phyloP scores from a whole-genome alignment of 2,113 vertebrate genomes.

The Chamaea fasciata region DNA sequence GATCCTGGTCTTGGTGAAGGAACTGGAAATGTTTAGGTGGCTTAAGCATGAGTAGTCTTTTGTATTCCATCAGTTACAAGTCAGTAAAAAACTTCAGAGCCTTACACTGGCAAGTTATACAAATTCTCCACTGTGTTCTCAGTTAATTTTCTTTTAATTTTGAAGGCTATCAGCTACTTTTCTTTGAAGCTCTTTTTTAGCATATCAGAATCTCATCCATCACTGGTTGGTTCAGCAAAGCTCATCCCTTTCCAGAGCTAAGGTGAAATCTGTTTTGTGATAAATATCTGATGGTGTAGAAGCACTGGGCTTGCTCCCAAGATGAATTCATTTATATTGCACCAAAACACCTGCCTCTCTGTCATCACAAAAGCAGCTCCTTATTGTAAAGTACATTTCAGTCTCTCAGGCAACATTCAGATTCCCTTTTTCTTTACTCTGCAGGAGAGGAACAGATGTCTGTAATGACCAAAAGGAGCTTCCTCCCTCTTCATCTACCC shows the following conservation, averaged over 20 bases:
- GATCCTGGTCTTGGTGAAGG: neutral
- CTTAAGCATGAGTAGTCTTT: neutral
- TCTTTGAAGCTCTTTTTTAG: neutral
- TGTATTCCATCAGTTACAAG: neutral
- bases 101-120: neutral
- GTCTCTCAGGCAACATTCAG: neutral
- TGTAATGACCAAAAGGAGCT: neutral
- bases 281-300: neutral
- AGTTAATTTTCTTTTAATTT: neutral
- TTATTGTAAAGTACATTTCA: neutral
- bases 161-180: neutral
- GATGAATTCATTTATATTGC: neutral
- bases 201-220: neutral
- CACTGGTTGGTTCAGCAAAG: neutral
- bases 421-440: neutral
- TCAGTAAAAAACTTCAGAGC: neutral
- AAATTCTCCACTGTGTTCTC: neutral
- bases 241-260: neutral
- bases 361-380: neutral
- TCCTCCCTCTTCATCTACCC: neutral
- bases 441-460: conserved; percentile 1
- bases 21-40: neutral
- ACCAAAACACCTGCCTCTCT: conserved; percentile 29
- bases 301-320: conserved; percentile 7
- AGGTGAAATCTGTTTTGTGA: conserved; percentile 27